Percentiles rank a stretch among this genome's conserved stretches.
Evolutionary conservation across 2,888 invertebrate species (phyloP).

Genomic region (Trichogramma evanescens): DNA sequence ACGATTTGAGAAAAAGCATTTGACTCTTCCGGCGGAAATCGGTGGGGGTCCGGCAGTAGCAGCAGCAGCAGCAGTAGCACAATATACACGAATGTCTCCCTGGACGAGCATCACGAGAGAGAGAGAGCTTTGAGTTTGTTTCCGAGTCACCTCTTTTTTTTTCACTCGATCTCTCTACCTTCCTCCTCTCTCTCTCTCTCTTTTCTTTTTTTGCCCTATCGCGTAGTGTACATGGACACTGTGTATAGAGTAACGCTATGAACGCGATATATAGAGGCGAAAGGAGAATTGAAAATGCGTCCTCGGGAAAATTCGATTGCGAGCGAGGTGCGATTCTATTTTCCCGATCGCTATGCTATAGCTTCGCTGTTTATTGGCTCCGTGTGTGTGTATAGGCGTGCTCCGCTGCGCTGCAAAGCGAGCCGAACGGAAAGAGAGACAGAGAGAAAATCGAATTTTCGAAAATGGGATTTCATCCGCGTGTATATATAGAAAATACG

Average conservation of each 20-base stretch:
- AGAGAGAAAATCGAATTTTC: conserved; percentile 27
- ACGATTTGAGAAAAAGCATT: not conserved
- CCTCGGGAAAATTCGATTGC: conserved; percentile 33
- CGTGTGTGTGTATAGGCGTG: not conserved
- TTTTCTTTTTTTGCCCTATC: conserved; percentile 15
- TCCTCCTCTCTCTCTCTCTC: conserved; percentile 16
- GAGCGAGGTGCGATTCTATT: conserved; percentile 34
- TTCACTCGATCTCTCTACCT: conserved; percentile 19
- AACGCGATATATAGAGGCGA: conserved; percentile 3
- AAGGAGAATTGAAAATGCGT: conserved; percentile 41
- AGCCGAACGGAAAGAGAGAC: no score
- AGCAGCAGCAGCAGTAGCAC: conserved; percentile 20
- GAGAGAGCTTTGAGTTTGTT: no score
- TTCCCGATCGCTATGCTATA: conserved; percentile 15
- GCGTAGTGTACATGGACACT: not conserved
- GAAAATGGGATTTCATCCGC: conserved; percentile 34
- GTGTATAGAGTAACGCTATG: not conserved
- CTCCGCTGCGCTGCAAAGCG: no score
- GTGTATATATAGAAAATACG: conserved; percentile 6
- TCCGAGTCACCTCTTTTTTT: conserved; percentile 27
- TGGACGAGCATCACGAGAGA: conserved; percentile 37
- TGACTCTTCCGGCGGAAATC: not conserved
- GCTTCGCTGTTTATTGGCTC: conserved; percentile 27
- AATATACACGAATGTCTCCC: conserved; percentile 42
- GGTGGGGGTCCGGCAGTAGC: no score